phyloP scores from a whole-genome alignment of 2,797 vertebrate genomes.

The Calcarius lapponicus region DNA sequence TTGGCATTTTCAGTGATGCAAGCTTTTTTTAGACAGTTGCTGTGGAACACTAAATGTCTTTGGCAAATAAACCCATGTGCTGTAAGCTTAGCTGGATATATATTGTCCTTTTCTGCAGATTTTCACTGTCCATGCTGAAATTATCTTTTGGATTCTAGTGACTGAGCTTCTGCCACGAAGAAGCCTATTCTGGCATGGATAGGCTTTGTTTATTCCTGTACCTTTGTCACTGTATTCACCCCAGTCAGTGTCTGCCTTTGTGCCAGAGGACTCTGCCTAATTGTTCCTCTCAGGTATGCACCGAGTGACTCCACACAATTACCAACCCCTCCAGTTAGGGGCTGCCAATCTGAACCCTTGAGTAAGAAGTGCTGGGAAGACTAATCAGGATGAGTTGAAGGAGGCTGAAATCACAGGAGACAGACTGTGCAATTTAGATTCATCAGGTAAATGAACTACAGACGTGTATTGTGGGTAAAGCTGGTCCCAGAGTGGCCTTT shows the following conservation, averaged over 20 bases:
- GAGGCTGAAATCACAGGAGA: neutral
- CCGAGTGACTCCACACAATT: neutral
- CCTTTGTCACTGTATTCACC: neutral
- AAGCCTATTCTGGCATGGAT: neutral
- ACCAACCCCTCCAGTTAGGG: neutral
- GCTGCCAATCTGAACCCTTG: neutral
- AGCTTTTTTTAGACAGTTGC: constrained; percentile 12
- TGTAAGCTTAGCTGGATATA: neutral
- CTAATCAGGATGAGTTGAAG: neutral
- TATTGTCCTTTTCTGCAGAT: neutral
- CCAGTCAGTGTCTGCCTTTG: neutral
- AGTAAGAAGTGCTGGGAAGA: neutral
- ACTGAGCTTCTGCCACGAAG: neutral
- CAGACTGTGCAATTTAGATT: neutral
- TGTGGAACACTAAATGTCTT: neutral
- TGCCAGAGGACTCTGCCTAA: neutral
- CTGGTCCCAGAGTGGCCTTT: neutral
- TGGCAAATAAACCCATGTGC: neutral
- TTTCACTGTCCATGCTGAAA: neutral
- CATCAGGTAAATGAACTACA: neutral
- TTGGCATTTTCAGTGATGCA: neutral
- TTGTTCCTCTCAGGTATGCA: neutral
- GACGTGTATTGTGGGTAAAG: neutral
- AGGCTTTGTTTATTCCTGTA: neutral
- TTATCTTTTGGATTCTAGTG: neutral